Conservation (phyloP, 2,888 invertebrate genomes). For the Ceramica pisi region DNA sequence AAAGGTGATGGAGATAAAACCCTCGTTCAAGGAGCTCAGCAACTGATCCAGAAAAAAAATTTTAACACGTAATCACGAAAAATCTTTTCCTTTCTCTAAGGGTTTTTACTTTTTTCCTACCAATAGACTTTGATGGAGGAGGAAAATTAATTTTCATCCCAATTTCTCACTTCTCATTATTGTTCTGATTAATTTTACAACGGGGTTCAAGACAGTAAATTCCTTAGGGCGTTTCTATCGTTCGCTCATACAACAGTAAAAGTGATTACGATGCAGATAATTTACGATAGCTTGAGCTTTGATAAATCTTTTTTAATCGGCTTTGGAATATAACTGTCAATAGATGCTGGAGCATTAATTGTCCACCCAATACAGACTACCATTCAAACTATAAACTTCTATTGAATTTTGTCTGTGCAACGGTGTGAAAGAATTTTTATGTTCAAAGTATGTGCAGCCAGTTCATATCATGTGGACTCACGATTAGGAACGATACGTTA, state of each 20-base stretch:
- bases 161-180: constrained; percentile 19
- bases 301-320: background rate
- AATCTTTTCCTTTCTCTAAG: constrained; percentile 3
- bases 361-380: no score
- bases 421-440: no score
- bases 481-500: no score
- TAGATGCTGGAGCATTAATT: background rate
- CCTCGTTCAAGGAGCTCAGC: background rate
- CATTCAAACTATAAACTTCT: no score
- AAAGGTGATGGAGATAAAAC: constrained; percentile 6
- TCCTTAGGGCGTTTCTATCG: background rate
- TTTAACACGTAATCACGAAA: constrained; percentile 6
- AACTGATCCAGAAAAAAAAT: constrained; percentile 17
- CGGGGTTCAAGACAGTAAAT: constrained; percentile 27
- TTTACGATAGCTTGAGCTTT: background rate
- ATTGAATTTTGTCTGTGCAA: no score
- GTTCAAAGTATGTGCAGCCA: no score
- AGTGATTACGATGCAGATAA: constrained; percentile 4
- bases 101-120: constrained; percentile 1
- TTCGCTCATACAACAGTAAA: constrained; percentile 3
- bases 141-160: constrained; percentile 27
- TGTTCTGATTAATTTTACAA: constrained; percentile 42
- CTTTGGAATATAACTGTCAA: background rate
- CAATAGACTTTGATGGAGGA: background rate
- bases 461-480: no score